Base-by-base conservation (phyloP, 1,140 invertebrate species). In the Mamestra configurata region DNA sequence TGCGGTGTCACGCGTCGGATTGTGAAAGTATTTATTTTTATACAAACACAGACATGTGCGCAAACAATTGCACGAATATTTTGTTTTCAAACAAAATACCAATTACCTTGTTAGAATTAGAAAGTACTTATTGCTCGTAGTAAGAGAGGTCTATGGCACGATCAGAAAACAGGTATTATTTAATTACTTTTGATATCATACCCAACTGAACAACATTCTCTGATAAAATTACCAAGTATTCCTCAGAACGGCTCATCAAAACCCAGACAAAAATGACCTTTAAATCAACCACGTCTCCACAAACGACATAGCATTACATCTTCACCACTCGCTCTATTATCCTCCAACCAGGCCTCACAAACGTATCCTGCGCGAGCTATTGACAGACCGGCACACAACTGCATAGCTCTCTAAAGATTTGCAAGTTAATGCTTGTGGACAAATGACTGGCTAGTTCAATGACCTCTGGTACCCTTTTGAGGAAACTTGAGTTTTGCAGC, bases 371-470 rank as follows among this genome's bases (percentile, higher is more conserved):
- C 40, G 49, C 6, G 20, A 46, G 20, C 37, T 43, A 40, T 70
- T 70, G 66, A 70, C 61, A 66, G 13, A 13, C 4, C 27, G 27
- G 31, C 24, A 43, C 24, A 15, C 37, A 31, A n/a, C 10, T 24
- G 15, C 40, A 43, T 66, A 49, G 66, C 18, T 24, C 40, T 18
- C 20, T 18, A 70, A 70, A 27, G 40, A 70, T 70, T 70, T 70
- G 66, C 66, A 70, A 70, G 40, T 70, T 49, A 70, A 70, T 68
- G 18, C 37, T 46, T 18, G 5, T 8, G 40, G 11, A 27, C 66
- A 49, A 70, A 70, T 70, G 27, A 22, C n/a, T 20, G 15, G 11
- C 24, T 24, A 31, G 37, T 64, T n/a, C 66, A 70, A 61, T 18
- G 66, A 70, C 37, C 66, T 70, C 40, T 7, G 13, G 37, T 46